These are phyloP conservation scores for Raillietiella orientalis DNA, from an alignment of 2,888 invertebrate species.

Conservation along the genomic window DNA sequence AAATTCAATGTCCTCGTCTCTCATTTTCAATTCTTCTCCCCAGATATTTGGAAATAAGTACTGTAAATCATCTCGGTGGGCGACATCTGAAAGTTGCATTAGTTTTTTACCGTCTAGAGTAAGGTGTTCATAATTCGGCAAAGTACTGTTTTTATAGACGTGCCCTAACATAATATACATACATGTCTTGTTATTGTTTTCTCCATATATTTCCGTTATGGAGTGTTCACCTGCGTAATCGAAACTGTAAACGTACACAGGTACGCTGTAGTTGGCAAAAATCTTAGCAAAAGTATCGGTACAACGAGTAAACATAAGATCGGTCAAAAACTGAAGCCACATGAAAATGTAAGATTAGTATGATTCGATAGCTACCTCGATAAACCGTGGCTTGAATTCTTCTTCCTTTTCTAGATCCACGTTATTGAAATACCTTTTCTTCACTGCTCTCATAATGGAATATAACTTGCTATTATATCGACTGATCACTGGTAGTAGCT, in stretches of 20 bases:
- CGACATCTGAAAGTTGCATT: slow-evolving; percentile 8
- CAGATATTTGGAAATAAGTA: slow-evolving; percentile 9
- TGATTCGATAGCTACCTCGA: slow-evolving; percentile 8
- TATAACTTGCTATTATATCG: slow-evolving; percentile 9
- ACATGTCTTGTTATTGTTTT: slow-evolving; percentile 6
- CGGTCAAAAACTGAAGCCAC: slow-evolving; percentile 9
- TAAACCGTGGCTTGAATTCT: slow-evolving; percentile 9
- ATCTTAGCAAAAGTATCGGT: slow-evolving; percentile 8
- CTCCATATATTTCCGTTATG: slow-evolving; percentile 9
- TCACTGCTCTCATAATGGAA: slow-evolving; percentile 9
- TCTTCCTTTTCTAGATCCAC: slow-evolving; percentile 10
- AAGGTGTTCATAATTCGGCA: too few relatives aligned
- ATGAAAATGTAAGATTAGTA: background rate
- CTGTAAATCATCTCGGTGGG: slow-evolving; percentile 9
- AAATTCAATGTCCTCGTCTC: slow-evolving; percentile 8
- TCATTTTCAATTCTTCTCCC: slow-evolving; percentile 8
- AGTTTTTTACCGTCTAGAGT: background rate
- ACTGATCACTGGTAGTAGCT: slow-evolving; percentile 9
- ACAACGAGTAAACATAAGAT: slow-evolving; percentile 9
- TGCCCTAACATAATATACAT: background rate
- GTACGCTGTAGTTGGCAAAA: slow-evolving; percentile 8
- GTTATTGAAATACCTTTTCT: slow-evolving; percentile 10
- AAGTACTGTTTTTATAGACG: too few relatives aligned
- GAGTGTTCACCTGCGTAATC: slow-evolving; percentile 9
- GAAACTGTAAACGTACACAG: slow-evolving; percentile 9